phyloP scores from a whole-genome alignment of 2,888 invertebrate genomes.

The Orchesellides sinensis region DNA sequence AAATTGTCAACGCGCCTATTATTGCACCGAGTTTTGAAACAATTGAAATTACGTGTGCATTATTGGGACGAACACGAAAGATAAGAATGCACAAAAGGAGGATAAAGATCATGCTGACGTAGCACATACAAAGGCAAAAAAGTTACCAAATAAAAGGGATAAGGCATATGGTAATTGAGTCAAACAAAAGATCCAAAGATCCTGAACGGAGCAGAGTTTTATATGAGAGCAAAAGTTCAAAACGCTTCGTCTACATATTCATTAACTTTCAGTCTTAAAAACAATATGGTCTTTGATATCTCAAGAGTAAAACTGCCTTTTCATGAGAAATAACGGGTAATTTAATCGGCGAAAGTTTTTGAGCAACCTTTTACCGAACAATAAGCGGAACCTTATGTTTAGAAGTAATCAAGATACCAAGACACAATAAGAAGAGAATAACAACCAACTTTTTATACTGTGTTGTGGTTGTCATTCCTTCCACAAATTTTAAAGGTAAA shows the following conservation, averaged over 20 bases:
- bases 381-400: background rate
- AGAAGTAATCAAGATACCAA: slow-evolving; percentile 6
- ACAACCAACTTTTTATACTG: slow-evolving; percentile 26
- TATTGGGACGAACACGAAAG: background rate
- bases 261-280: slow-evolving; percentile 32
- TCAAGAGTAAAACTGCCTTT: slow-evolving; percentile 30
- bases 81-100: slow-evolving; percentile 2
- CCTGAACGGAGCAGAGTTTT: background rate
- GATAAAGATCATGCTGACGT: slow-evolving; percentile 47
- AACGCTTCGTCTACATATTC: slow-evolving; percentile 38
- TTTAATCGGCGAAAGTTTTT: slow-evolving; percentile 36
- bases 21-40: background rate
- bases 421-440: slow-evolving; percentile 4
- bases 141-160: slow-evolving; percentile 6
- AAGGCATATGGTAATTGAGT: background rate
- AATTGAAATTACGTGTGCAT: background rate
- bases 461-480: background rate
- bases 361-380: background rate
- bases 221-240: background rate
- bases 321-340: slow-evolving; percentile 21
- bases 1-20: background rate
- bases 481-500: background rate
- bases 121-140: background rate
- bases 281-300: slow-evolving; percentile 4
- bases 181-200: background rate